phyloP scores from a whole-genome alignment of 2,113 vertebrate species.

The Nestor notabilis region DNA sequence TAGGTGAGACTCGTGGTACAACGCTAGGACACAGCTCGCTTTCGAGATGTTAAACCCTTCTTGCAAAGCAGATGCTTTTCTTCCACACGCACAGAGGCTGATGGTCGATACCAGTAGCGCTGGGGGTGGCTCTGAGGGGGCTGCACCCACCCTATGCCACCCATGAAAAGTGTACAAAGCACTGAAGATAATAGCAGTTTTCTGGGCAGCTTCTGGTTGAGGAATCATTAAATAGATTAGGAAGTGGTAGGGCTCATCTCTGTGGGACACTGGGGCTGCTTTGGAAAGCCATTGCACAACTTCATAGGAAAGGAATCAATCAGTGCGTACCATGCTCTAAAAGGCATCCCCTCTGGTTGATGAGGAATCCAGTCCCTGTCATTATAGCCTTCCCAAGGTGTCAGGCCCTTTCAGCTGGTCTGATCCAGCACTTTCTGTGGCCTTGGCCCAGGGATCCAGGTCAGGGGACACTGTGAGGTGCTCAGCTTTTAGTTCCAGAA shows the following conservation, averaged over 20 bases:
- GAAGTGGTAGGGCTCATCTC: neutral
- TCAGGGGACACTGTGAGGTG: neutral
- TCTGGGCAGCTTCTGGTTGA: neutral
- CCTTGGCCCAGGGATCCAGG: fast-evolving
- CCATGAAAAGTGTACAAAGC: neutral
- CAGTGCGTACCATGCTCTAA: neutral
- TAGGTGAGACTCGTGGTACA: fast-evolving
- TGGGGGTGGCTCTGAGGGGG: neutral
- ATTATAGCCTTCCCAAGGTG: neutral
- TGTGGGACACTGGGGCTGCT: neutral
- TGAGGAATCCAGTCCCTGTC: neutral
- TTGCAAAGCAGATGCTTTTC: neutral
- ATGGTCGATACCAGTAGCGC: fast-evolving
- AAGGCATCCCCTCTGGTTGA: neutral
- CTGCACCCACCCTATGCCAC: neutral
- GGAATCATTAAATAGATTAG: neutral
- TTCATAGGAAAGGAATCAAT: fast-evolving
- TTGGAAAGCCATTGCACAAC: neutral
- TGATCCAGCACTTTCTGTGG: neutral
- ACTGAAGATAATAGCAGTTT: fast-evolving
- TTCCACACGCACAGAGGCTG: neutral
- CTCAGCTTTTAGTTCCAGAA: neutral
- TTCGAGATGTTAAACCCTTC: neutral
- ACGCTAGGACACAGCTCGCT: neutral
- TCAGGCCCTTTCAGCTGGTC: neutral